These are phyloP conservation scores for Tamias sibiricus DNA, from an alignment of 2,113 vertebrate genomes.

Conservation along the genomic window DNA sequence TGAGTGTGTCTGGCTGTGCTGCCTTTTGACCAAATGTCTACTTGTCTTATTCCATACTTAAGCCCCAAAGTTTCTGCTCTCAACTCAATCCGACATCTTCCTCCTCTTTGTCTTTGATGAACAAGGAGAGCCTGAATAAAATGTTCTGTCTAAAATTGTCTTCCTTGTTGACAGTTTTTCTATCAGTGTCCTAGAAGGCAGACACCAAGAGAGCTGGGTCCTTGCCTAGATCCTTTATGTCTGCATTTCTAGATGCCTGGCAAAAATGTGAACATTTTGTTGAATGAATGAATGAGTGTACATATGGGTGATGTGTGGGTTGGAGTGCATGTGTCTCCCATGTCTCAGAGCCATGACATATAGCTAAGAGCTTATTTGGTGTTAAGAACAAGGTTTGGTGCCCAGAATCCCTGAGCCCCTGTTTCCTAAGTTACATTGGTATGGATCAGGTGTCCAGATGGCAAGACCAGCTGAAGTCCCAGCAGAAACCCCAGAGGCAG, in stretches of 20 bases:
- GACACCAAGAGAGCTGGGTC: accelerated
- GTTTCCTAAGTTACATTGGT: background rate
- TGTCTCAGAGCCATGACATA: background rate
- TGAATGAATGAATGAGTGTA: background rate
- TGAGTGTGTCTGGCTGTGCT: background rate
- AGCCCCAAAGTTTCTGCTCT: background rate
- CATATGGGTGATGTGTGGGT: background rate
- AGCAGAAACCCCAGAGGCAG: background rate
- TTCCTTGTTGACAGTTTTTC: background rate
- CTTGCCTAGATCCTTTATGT: background rate
- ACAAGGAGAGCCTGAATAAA: background rate
- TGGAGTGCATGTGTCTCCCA: background rate
- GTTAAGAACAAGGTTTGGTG: background rate
- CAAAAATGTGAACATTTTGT: background rate
- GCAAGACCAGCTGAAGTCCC: background rate
- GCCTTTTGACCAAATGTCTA: background rate
- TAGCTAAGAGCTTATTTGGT: background rate
- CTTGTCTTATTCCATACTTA: background rate
- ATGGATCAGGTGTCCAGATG: background rate
- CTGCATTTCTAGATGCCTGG: background rate
- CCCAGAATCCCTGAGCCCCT: background rate
- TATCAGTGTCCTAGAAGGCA: background rate
- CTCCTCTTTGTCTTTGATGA: background rate
- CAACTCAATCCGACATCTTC: background rate
- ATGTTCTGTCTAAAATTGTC: background rate